Evolutionary conservation across 2,797 vertebrate genomes (phyloP).

Genomic region (Mycteria americana): DNA sequence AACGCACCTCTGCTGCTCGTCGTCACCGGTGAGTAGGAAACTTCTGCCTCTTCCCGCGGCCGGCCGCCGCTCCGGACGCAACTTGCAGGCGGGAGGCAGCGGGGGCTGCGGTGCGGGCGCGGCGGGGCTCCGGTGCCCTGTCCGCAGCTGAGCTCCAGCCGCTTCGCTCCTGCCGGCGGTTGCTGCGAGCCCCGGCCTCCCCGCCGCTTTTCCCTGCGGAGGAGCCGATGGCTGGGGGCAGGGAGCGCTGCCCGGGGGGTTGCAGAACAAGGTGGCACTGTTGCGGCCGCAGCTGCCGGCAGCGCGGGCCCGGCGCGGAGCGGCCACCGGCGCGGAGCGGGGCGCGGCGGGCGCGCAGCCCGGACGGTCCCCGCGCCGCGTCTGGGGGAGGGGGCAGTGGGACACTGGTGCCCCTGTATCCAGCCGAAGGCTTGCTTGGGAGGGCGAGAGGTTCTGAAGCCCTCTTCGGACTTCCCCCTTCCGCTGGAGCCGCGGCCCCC

Average conservation of each 20-base stretch:
- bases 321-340: neutral
- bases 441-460: neutral
- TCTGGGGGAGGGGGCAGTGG: neutral
- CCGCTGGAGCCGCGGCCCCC: neutral
- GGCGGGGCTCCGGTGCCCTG: neutral
- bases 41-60: neutral
- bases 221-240: neutral
- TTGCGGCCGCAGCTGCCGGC: constrained; percentile 25
- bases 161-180: neutral
- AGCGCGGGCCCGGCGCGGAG: neutral
- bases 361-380: neutral
- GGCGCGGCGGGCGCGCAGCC: neutral
- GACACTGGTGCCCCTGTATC: neutral
- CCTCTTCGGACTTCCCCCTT: neutral
- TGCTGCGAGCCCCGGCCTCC: neutral
- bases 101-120: neutral
- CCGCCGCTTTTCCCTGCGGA: neutral
- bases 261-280: constrained; percentile 12
- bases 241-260: neutral
- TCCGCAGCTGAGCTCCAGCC: neutral
- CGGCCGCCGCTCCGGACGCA: neutral
- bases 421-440: neutral
- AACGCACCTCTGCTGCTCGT: constrained; percentile 78
- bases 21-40: constrained; percentile 80
- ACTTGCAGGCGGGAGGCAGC: neutral